Base-by-base conservation (phyloP, 1,140 invertebrate species). In the Oscheius sp. region DNA sequence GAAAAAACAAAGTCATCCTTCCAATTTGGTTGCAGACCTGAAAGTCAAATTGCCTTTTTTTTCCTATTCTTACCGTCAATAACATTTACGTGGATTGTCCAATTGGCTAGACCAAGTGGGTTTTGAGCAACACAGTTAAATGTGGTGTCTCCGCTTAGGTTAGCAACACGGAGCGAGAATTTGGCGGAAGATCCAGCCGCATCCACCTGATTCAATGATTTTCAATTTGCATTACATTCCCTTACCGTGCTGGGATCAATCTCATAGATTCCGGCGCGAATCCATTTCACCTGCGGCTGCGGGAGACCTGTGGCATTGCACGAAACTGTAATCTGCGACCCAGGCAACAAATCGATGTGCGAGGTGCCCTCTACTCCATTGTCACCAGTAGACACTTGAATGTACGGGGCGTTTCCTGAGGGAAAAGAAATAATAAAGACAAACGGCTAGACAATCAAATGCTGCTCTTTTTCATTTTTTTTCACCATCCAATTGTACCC, bases 81-180 rank as follows among this genome's bases (percentile, higher is more conserved):
- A 18, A 83, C 62, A 42, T 84, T 80, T 1, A 83, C 63, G 15
- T 75, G 34, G 62, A 83, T 84, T 18, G 82, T 84, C 82, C 82
- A 84, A 42, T 83, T 83, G 4, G 82, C 82, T n/a, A 74, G 71
- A 18, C 82, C 82, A 7, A 83, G 75, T 20, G 82, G 81, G 71
- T 83, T 83, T 29, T 82, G 79, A 3, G 82, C 82, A 34, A 84
- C 67, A 66, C 82, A 83, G 32, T 75, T 77, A 71, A 83, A 83
- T 3, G 74, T 81, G 3, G 83, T 80, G 35, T 83, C 79, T 66
- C 84, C 82, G 28, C 81, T 83, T 36, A 83, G 76, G 59, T 83
- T 83, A 13, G 73, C 62, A 3, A 83, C 73, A 58, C 77, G 68
- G 23, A 83, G 64, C 1, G 82, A 83, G 79, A 81, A 83, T 36